Conservation (phyloP, 1,140 invertebrate genomes). For the Globodera ellingtonae region DNA sequence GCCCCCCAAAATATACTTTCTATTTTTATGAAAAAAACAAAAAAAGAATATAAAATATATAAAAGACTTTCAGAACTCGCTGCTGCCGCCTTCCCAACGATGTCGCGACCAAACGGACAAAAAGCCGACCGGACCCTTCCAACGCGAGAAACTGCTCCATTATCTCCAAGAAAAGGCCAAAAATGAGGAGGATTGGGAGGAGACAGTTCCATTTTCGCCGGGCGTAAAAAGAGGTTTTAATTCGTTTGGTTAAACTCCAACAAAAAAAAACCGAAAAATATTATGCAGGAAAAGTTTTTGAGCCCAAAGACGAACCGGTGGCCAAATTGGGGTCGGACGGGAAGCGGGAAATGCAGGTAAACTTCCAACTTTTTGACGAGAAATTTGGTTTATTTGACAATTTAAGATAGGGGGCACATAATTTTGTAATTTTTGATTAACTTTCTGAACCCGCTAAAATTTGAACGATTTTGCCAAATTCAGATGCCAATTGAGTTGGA, state of each 20-base stretch:
- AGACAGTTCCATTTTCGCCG: conserved; percentile 86
- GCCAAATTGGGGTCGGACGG: conserved; percentile 61
- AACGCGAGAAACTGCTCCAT: conserved; percentile 92
- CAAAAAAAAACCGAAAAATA: conserved; percentile 13
- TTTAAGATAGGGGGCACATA: no score
- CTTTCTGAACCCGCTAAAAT: conserved; percentile 70
- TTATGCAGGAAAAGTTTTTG: conserved; percentile 55
- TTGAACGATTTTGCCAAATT: conserved; percentile 1
- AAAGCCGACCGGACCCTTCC: conserved; percentile 87
- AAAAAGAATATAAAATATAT: no score
- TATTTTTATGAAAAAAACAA: no score
- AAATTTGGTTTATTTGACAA: no score
- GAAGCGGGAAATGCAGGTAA: conserved; percentile 56
- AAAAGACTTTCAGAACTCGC: conserved; percentile 77
- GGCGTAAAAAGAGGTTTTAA: conserved; percentile 84
- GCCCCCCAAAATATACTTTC: no score
- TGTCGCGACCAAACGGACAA: conserved; percentile 94
- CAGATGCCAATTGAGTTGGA: conserved; percentile 65
- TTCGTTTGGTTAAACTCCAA: background rate
- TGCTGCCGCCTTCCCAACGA: conserved; percentile 91
- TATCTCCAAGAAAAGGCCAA: conserved; percentile 96
- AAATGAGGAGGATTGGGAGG: conserved; percentile 94
- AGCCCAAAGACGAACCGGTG: conserved; percentile 46
- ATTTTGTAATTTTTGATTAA: no score
- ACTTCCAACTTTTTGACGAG: background rate